Base-by-base conservation (phyloP, 1,140 invertebrate species). In the Orchesella cincta region DNA sequence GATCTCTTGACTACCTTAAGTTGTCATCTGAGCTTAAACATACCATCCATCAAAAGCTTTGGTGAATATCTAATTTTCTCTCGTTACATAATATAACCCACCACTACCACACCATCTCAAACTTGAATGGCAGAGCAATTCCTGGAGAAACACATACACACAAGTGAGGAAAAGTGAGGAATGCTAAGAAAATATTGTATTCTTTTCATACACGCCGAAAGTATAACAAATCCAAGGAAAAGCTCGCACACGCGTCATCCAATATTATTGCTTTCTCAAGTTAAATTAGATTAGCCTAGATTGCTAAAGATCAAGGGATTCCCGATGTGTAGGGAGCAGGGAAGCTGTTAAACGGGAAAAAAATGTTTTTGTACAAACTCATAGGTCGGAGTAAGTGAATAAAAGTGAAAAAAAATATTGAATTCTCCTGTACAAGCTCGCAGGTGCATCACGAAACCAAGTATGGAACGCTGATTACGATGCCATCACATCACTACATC, bases 281-380 rank as follows among this genome's bases (percentile, higher is more conserved):
- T 57, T 57, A 57, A 57, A 57, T 57, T 57, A 57, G 52, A 57
- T 57, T 57, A 57, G 14, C 52, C 52, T 57, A 57, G 52, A 57
- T 57, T 57, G 52, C 14, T 23, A 57, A 57, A 57, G 52, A 57
- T 57, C 52, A 57, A 57, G 52, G 23, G 52, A 57, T 57, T 57
- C 52, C 52, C 39, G 39, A 46, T 5, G 39, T 5, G 18, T 46
- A 46, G 5, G 39, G 39, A 46, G 5, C 39, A 18, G 39, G 18
- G 5, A 46, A 46, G 39, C 39, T 46, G 39, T 46, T 5, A 46
- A 46, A 46, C 5, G 39, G 39, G 39, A 46, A 46, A 46, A 46
- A 8, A 46, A 8, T 46, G 39, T 46, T 8, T 46, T 46, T 46
- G 18, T 46, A 46, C 5, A 46, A 46, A 46, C 39, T 46, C 18